Conservation (phyloP, 2,888 invertebrate genomes). For the Laothoe populi region DNA sequence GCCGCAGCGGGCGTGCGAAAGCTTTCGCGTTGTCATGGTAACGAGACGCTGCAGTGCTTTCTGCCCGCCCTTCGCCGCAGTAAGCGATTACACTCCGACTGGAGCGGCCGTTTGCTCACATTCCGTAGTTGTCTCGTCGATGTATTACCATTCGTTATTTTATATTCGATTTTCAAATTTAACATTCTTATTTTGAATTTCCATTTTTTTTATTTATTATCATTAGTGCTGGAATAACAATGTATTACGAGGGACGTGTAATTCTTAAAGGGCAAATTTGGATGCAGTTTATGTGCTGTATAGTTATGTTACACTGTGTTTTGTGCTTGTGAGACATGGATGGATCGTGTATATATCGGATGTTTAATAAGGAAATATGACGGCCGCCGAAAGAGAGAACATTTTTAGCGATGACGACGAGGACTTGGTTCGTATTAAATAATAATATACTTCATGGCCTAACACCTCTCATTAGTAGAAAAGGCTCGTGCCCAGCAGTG, state of each 20-base stretch:
- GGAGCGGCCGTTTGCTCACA: constrained; percentile 49
- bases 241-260: constrained; percentile 18
- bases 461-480: no score
- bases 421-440: constrained; percentile 58
- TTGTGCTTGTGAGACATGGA: constrained; percentile 72
- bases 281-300: constrained; percentile 77
- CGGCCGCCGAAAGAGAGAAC: constrained; percentile 73
- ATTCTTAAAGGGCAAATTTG: constrained; percentile 37
- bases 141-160: constrained; percentile 14
- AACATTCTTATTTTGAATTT: constrained; percentile 33
- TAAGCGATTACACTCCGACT: constrained; percentile 58
- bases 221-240: constrained; percentile 29
- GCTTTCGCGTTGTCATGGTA: constrained; percentile 67
- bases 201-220: constrained; percentile 25
- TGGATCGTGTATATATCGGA: constrained; percentile 57
- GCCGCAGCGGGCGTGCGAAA: constrained; percentile 58
- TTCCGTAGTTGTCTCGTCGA: constrained; percentile 12
- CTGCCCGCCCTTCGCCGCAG: constrained; percentile 77
- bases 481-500: no score
- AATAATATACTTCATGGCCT: no score
- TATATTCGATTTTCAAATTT: constrained; percentile 31
- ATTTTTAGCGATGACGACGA: constrained; percentile 79
- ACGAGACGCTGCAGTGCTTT: constrained; percentile 79
- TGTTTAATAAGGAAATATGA: constrained; percentile 66
- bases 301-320: constrained; percentile 59